Evolutionary conservation across 2,113 vertebrate species (phyloP).

Genomic region (Trinectes maculatus): DNA sequence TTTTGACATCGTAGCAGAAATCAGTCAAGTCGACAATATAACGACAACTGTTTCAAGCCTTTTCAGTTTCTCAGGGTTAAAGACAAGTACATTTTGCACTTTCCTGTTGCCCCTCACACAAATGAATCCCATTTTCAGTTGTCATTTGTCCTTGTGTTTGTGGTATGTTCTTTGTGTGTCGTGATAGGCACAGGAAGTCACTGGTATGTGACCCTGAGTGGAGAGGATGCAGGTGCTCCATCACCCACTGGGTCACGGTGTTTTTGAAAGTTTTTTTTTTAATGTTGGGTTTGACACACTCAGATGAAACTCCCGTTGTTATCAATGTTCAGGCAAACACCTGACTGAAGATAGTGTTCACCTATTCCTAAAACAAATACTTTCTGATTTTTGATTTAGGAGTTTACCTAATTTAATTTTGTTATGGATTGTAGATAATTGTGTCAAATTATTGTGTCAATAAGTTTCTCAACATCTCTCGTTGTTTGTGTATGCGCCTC

Average conservation of each 20-base stretch:
- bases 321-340: too few relatives aligned
- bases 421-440: too few relatives aligned
- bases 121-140: not conserved
- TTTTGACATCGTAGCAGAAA: too few relatives aligned
- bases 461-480: not conserved
- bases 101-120: too few relatives aligned
- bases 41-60: too few relatives aligned
- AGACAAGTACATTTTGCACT: too few relatives aligned
- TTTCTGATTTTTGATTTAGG: not conserved
- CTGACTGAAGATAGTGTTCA: too few relatives aligned
- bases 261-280: constrained; percentile 12
- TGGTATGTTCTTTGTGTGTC: not conserved
- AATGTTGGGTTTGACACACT: not conserved
- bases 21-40: too few relatives aligned
- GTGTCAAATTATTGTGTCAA: not conserved
- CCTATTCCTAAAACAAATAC: not conserved
- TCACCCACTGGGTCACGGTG: constrained; percentile 11
- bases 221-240: constrained; percentile 69
- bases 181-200: constrained; percentile 50
- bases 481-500: constrained; percentile 23
- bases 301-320: too few relatives aligned
- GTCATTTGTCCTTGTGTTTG: not conserved
- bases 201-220: constrained; percentile 52
- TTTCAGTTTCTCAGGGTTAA: too few relatives aligned
- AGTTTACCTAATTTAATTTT: not conserved